Conservation (phyloP, 2,888 invertebrate genomes). For the Fabriciana adippe region DNA sequence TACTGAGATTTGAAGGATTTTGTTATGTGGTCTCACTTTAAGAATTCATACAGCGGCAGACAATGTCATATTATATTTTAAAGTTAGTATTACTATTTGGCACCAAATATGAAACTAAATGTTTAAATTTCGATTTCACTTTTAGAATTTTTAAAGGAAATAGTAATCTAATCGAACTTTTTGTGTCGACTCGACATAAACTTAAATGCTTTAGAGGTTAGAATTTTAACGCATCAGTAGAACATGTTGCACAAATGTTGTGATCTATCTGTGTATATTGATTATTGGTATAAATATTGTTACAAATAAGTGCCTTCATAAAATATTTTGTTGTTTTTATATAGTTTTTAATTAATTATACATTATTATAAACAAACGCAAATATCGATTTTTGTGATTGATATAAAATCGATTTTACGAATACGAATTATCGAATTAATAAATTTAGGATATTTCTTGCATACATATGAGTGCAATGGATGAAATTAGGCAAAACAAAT, state of each 20-base stretch:
- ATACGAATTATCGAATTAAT: neutral
- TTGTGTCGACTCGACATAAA: too few species aligned
- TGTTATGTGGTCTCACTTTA: too few species aligned
- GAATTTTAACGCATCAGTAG: neutral
- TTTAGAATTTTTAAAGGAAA: too few species aligned
- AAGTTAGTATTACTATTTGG: too few species aligned
- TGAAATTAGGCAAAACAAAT: too few species aligned
- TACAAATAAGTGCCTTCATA: conserved; percentile 18
- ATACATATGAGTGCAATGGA: neutral
- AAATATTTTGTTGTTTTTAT: conserved; percentile 1
- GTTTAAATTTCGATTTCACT: too few species aligned
- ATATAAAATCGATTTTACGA: neutral
- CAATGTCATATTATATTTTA: too few species aligned
- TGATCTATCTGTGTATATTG: conserved; percentile 11
- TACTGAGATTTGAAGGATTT: conserved; percentile 86
- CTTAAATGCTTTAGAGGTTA: neutral
- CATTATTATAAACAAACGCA: conserved; percentile 4
- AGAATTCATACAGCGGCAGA: too few species aligned
- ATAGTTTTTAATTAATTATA: conserved; percentile 2
- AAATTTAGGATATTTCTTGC: neutral
- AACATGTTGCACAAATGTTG: conserved; percentile 8
- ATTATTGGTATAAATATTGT: neutral
- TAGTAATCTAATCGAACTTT: too few species aligned
- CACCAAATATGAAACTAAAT: too few species aligned
- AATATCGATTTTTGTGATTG: neutral